A percentile compares a stretch with the other conserved stretches of the same genome.
phyloP scores from a whole-genome alignment of 1,140 invertebrate genomes.

The Acromyrmex charruanus region DNA sequence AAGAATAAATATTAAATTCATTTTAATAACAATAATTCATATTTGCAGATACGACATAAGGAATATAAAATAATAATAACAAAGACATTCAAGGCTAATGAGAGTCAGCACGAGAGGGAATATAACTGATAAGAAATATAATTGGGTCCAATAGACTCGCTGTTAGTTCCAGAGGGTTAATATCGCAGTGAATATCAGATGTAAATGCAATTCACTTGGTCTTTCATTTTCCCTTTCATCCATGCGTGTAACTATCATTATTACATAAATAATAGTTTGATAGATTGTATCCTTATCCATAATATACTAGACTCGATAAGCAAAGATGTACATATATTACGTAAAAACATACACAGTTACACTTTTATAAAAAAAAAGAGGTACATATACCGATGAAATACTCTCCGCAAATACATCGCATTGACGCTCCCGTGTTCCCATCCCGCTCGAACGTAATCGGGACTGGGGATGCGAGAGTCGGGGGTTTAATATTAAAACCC shows the following conservation, averaged over 20 bases:
- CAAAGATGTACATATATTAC: neutral
- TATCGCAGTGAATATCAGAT: neutral
- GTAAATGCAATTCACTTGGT: neutral
- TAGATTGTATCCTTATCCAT: neutral
- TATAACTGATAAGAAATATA: too few species aligned
- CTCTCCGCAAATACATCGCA: conserved; percentile 47
- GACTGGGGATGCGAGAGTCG: neutral
- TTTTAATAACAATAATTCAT: too few species aligned
- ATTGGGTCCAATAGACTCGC: too few species aligned
- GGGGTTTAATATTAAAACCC: conserved; percentile 63
- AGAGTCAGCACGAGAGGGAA: too few species aligned
- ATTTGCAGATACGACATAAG: too few species aligned
- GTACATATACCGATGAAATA: conserved; percentile 30
- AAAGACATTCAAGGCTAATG: too few species aligned
- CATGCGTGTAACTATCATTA: neutral
- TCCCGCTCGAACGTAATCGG: conserved; percentile 53
- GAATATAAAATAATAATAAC: too few species aligned
- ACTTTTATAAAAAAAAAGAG: neutral
- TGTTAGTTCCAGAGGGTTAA: too few species aligned
- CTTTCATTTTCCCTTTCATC: neutral
- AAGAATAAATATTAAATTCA: too few species aligned
- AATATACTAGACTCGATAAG: neutral
- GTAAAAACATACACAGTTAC: neutral
- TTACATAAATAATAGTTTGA: neutral
- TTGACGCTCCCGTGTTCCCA: conserved; percentile 32